Base-by-base conservation (phyloP, 2,888 invertebrate genomes). In the Drosophila quinaria region DNA sequence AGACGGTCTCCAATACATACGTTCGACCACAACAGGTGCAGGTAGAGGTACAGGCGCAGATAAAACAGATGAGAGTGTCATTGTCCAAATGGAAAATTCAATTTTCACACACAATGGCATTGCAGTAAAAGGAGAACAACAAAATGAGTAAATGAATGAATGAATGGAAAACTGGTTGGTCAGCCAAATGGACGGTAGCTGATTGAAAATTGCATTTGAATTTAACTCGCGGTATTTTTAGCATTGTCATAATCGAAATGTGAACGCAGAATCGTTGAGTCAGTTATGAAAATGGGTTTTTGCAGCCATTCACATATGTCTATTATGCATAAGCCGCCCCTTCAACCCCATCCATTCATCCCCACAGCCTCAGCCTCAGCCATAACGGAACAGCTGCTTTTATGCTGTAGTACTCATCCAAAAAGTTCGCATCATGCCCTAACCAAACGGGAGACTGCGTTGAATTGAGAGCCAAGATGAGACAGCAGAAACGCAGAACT, bases 161-260 rank as follows among this genome's bases (percentile, higher is more conserved):
- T 15, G 35, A 35, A 50, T 35, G 39, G 54, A 61, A 62, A 60
- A 64, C 19, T 56, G 47, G 19, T 19, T 80, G 80, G 76, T 80
- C 78, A 61, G 63, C 41, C 44, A 49, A 42, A 22, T 33, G 42
- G 41, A 15, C 25, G 42, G 11, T 17, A 46, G 35, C 39, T 83
- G 84, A 83, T 83, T 86, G 75, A 72, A 73, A 80, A 88, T 70
- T 68, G 62, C 76, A 81, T 76, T 74, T 77, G 76, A 69, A 70
- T 79, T 81, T 66, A 55, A 74, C 64, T 50, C 76, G 76, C 68
- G 62, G 49, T 74, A 79, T 78, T 86, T 88, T 86, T 87, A 80
- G 84, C 89, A 87, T 67, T 83, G 84, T 84, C 84, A 88, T 81
- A 83, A 81, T 71, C 87, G 84, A 78, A 78, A 65, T 64, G 66